Percentiles rank a stretch among this genome's conserved stretches.
These are phyloP conservation scores for Penaeus monodon DNA, from an alignment of 2,888 invertebrate genomes.

Conservation along the genomic window DNA sequence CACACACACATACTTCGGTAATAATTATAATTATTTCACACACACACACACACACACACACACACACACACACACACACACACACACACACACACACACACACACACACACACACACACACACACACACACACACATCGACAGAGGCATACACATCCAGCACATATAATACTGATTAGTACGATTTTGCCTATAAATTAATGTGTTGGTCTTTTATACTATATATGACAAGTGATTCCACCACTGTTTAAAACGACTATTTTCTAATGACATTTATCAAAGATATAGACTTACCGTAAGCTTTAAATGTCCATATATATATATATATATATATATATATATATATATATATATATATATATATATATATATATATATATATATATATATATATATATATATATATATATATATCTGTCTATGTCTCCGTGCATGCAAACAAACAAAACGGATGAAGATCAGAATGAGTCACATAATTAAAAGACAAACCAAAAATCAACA, in stretches of 20 bases:
- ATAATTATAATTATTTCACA: too few relatives aligned
- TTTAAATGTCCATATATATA: not conserved
- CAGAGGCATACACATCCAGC: too few relatives aligned
- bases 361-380: slow-evolving; percentile 27
- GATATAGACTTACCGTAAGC: not conserved
- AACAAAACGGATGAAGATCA: not conserved
- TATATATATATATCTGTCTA: not conserved
- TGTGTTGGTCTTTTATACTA: too few relatives aligned
- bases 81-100: too few relatives aligned
- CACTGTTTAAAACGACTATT: too few relatives aligned
- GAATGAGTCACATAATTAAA: not conserved
- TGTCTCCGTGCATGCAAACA: slow-evolving; percentile 14
- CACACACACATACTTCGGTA: slow-evolving; percentile 8
- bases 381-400: slow-evolving; percentile 19
- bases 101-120: too few relatives aligned
- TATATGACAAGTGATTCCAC: too few relatives aligned
- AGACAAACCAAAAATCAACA: not conserved
- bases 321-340: slow-evolving; percentile 17
- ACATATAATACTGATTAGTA: too few relatives aligned
- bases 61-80: slow-evolving; percentile 3
- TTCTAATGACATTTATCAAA: too few relatives aligned
- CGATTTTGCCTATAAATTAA: too few relatives aligned
- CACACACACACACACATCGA: too few relatives aligned
- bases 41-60: slow-evolving; percentile 13
- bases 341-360: slow-evolving; percentile 21